Evolutionary conservation across 2,888 invertebrate genomes (phyloP).

Genomic region (Achlya flavicornis): DNA sequence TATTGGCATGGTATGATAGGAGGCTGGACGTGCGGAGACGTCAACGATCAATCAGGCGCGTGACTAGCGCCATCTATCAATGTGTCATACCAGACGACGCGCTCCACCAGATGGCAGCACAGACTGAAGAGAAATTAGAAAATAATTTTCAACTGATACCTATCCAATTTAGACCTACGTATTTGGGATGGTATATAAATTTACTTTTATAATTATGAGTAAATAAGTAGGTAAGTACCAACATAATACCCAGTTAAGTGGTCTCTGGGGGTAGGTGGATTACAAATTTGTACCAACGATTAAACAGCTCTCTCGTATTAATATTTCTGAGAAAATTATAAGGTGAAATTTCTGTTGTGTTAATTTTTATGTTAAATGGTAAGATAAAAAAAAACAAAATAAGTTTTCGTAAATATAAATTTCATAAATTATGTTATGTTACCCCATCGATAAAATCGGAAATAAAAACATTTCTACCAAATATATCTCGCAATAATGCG

Average conservation of each 20-base stretch:
- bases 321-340: conserved; percentile 11
- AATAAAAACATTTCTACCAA: conserved; percentile 15
- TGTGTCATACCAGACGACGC: conserved; percentile 63
- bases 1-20: conserved; percentile 42
- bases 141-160: conserved; percentile 67
- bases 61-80: conserved; percentile 80
- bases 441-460: too few species aligned
- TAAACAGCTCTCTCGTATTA: conserved; percentile 10
- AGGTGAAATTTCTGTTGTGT: conserved; percentile 21
- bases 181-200: conserved; percentile 24
- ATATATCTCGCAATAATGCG: conserved; percentile 42
- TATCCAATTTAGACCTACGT: conserved; percentile 17
- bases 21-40: conserved; percentile 58
- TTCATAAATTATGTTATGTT: too few species aligned
- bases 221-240: conserved; percentile 10
- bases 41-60: conserved; percentile 77
- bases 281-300: conserved; percentile 12
- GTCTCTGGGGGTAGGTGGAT: conserved; percentile 9
- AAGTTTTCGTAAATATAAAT: neutral
- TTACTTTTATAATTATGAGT: conserved; percentile 16
- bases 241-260: conserved; percentile 15
- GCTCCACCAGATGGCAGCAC: conserved; percentile 76
- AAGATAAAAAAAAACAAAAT: neutral
- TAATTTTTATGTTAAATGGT: conserved; percentile 18
- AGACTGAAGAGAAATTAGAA: conserved; percentile 71